These are phyloP conservation scores for Notocelia uddmanniana DNA, from an alignment of 2,888 invertebrate genomes.

Conservation along the genomic window DNA sequence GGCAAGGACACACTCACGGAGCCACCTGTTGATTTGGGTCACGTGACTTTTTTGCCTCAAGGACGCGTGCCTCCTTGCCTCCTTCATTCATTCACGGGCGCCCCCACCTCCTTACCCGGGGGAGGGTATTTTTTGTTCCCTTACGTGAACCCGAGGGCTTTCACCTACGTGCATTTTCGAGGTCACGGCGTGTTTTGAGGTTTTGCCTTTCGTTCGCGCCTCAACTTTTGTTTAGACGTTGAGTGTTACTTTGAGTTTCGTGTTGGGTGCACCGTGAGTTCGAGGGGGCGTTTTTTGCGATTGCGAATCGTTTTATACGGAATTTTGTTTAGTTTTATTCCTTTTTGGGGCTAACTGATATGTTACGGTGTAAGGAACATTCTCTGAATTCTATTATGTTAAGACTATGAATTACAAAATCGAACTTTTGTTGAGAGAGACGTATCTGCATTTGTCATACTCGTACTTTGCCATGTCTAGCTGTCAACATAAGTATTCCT, in stretches of 20 bases:
- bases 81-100: conserved; percentile 85
- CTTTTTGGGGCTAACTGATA: background rate
- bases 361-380: background rate
- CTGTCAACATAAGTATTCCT: too few relatives aligned
- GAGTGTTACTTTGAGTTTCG: conserved; percentile 36
- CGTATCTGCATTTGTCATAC: too few relatives aligned
- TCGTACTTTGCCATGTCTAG: too few relatives aligned
- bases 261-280: conserved; percentile 9
- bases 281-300: background rate
- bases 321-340: background rate
- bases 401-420: background rate
- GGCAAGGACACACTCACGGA: conserved; percentile 82
- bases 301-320: conserved; percentile 3
- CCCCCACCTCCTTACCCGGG: conserved; percentile 79
- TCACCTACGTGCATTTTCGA: conserved; percentile 85
- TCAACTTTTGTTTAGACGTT: conserved; percentile 64
- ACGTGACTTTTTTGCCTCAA: conserved; percentile 86
- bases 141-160: conserved; percentile 83
- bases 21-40: conserved; percentile 84
- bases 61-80: conserved; percentile 84
- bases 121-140: conserved; percentile 83
- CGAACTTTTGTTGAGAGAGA: too few relatives aligned
- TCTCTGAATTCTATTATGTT: background rate
- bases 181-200: conserved; percentile 83
- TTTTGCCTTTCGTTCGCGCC: conserved; percentile 71